Evolutionary conservation across 2,888 invertebrate species (phyloP).

Genomic region (Microplitis manilae): DNA sequence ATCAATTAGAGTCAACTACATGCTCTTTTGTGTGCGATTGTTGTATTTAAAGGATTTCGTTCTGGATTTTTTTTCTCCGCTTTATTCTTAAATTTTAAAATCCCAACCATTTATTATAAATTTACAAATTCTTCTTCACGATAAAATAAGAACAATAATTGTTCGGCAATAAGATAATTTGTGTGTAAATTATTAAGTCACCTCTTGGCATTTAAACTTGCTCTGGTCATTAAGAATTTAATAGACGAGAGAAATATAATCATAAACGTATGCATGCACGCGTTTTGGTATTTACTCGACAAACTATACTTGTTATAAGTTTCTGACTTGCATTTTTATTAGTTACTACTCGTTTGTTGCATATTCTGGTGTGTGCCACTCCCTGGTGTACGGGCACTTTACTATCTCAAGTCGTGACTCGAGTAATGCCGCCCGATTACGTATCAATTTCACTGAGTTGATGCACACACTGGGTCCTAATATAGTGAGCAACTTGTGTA

Average conservation of each 20-base stretch:
- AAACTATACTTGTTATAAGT: conserved; percentile 13
- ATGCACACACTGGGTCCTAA: conserved; percentile 19
- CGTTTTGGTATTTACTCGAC: conserved; percentile 52
- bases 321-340: neutral
- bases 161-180: neutral
- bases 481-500: conserved; percentile 12
- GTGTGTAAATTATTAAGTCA: neutral
- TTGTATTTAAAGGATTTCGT: neutral
- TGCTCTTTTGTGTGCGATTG: neutral
- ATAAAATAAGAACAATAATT: neutral
- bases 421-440: conserved; percentile 44
- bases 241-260: conserved; percentile 47
- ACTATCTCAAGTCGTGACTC: conserved; percentile 42
- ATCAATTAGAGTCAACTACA: conserved; percentile 12
- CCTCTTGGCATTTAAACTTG: conserved; percentile 51
- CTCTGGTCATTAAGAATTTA: conserved; percentile 50
- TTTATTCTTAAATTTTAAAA: no score
- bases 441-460: conserved; percentile 41
- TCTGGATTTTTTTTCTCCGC: no score
- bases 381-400: conserved; percentile 42
- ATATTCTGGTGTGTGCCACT: conserved; percentile 1
- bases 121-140: neutral
- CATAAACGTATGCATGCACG: conserved; percentile 44
- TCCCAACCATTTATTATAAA: no score
- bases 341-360: neutral